Conservation (phyloP, 2,888 invertebrate species). For the Pammene fasciana region DNA sequence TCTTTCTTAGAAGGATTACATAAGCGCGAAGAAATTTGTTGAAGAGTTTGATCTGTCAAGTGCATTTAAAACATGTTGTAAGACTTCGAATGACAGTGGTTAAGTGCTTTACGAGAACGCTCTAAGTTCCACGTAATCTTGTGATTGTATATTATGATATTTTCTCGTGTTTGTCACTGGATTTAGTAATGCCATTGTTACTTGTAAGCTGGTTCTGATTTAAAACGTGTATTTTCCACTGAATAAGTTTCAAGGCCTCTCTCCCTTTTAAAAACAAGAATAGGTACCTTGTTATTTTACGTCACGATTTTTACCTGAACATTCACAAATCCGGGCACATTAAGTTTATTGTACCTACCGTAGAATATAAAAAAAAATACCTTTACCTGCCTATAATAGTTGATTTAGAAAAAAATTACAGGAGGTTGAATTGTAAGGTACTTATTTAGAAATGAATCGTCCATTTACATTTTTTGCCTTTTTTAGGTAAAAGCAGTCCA, state of each 20-base stretch:
- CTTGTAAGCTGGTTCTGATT: conserved; percentile 43
- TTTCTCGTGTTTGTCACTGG: conserved; percentile 51
- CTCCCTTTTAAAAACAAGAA: conserved; percentile 17
- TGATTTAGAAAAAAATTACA: too few species aligned
- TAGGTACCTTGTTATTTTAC: conserved; percentile 2
- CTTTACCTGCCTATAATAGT: background rate
- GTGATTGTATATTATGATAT: conserved; percentile 23
- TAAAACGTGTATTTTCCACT: conserved; percentile 16
- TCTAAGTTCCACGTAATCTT: conserved; percentile 28
- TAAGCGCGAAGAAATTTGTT: background rate
- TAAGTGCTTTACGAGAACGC: conserved; percentile 12
- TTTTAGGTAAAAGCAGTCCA: too few species aligned
- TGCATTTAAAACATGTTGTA: background rate
- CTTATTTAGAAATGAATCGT: too few species aligned
- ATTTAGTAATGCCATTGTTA: conserved; percentile 43
- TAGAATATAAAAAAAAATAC: conserved; percentile 14
- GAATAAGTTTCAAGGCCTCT: conserved; percentile 24
- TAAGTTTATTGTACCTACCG: conserved; percentile 26
- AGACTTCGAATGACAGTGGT: conserved; percentile 8
- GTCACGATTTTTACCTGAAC: conserved; percentile 36
- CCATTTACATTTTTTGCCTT: too few species aligned
- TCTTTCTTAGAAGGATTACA: conserved; percentile 21
- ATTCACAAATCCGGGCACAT: conserved; percentile 20
- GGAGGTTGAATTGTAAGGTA: background rate
- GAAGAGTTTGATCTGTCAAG: background rate